Base-by-base conservation (phyloP, 2,797 vertebrate genomes). In the Chanos chanos region DNA sequence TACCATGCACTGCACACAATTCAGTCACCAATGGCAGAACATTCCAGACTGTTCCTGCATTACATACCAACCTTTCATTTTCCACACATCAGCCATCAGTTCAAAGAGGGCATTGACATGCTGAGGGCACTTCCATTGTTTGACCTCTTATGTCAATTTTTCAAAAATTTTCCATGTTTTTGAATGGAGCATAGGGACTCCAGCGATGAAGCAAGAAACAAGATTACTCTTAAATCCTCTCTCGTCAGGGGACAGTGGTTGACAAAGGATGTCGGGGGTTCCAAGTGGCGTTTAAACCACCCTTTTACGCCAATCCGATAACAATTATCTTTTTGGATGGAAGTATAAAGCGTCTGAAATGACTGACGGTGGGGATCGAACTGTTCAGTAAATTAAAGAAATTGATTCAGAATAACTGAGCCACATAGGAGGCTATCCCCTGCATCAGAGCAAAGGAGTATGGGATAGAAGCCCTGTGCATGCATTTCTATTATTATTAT, bases 321-420 rank as follows among this genome's bases (percentile, higher is more conserved):
- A 70, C 73, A 70, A 73, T 73, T 66, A 73, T 70, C 58, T 58
- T 70, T 52, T 27, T 66, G 44, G 47, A 66, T 70, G 66, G 62
- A 73, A 58, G 58, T 48, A 58, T 73, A 63, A 47, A 62, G 16
- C 53, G 28, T 58, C 43, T 59, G 58, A 70, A 70, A 70, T 66
- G 63, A 70, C 41, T 22, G 39, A 41, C 40, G 58, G 52, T 62
- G 62, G 41, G 37, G 62, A 70, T 73, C 71, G 58, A 73, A 73
- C 58, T 51, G 47, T 27, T 51, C 49, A 70, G 66, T 73, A 66
- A 70, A 73, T 73, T 62, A 73, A 66, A 66, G 22, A 9, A 57
- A 73, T 73, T 70, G 63, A 73, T 73, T n/a, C 71, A 70, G 58
- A 58, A 63, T 59, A 55, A 45, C 22, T 21, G 54, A 60, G 54